Percentiles rank a stretch among this genome's conserved stretches.
These are phyloP conservation scores for Plagodis pulveraria DNA, from an alignment of 2,888 invertebrate genomes.

Conservation along the genomic window DNA sequence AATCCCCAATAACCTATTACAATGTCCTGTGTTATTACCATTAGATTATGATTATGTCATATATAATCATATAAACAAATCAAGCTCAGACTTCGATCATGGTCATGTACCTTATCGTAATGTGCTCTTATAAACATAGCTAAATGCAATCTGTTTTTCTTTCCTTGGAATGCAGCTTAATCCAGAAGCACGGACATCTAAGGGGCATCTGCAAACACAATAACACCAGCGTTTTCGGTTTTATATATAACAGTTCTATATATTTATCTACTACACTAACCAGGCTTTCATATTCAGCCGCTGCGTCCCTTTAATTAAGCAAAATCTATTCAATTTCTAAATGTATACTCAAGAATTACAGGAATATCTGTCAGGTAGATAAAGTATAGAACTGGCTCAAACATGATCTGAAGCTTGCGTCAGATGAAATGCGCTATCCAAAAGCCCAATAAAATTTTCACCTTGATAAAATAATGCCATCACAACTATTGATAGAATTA, in stretches of 20 bases:
- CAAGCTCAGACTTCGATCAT: constrained; percentile 3
- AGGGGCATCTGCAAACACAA: constrained; percentile 53
- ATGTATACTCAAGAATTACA: too few species aligned
- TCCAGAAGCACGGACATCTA: constrained; percentile 62
- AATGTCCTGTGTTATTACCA: too few species aligned
- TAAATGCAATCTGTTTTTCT: constrained; percentile 51
- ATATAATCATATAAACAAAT: constrained; percentile 6
- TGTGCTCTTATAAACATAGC: constrained; percentile 20
- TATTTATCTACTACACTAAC: constrained; percentile 25
- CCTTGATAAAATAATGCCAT: constrained; percentile 72
- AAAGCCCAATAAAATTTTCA: constrained; percentile 47
- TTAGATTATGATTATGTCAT: too few species aligned
- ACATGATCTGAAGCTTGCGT: constrained; percentile 56
- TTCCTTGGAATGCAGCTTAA: constrained; percentile 81
- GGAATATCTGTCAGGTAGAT: constrained; percentile 30
- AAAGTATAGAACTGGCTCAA: constrained; percentile 54
- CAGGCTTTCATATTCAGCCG: constrained; percentile 15
- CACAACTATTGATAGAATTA: constrained; percentile 44
- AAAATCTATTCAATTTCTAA: too few species aligned
- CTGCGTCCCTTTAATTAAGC: constrained; percentile 9
- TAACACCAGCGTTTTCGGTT: constrained; percentile 41
- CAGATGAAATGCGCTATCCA: constrained; percentile 52
- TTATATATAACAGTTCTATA: constrained; percentile 31
- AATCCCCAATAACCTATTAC: too few species aligned
- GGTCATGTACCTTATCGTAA: constrained; percentile 1